phyloP scores from a whole-genome alignment of 2,113 vertebrate species.

The Eulemur rufifrons region DNA sequence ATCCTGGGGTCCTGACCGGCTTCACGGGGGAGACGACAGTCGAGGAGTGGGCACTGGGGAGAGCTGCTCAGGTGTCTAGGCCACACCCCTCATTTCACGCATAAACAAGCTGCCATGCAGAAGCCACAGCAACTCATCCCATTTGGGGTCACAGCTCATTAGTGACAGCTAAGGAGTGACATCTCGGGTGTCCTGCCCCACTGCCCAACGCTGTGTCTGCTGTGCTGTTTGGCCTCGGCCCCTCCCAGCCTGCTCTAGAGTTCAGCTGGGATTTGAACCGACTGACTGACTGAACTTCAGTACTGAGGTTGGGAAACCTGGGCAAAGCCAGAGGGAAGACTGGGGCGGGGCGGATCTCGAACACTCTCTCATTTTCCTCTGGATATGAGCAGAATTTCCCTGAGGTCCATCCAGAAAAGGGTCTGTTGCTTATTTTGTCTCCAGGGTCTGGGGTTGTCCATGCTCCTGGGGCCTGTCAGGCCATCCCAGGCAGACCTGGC shows the following conservation, averaged over 20 bases:
- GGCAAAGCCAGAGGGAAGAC: neutral
- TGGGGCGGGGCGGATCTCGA: neutral
- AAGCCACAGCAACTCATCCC: neutral
- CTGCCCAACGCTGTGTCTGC: rapidly evolving
- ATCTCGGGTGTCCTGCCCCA: neutral
- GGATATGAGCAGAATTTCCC: neutral
- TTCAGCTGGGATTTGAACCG: neutral
- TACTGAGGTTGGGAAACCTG: neutral
- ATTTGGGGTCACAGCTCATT: neutral
- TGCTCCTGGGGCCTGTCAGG: neutral
- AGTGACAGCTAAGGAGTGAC: neutral
- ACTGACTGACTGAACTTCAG: neutral
- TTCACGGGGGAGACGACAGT: neutral
- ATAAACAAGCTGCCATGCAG: neutral
- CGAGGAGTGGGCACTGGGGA: rapidly evolving
- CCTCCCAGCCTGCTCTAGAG: neutral
- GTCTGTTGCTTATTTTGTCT: neutral
- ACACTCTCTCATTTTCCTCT: neutral
- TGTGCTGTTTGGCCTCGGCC: rapidly evolving
- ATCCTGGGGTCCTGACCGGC: neutral
- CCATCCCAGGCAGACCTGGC: neutral
- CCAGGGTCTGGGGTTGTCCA: neutral
- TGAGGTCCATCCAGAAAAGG: neutral
- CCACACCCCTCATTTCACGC: neutral
- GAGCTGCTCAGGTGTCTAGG: neutral